Evolutionary conservation across 2,888 invertebrate species (phyloP).

Genomic region (Agonopterix arenella): DNA sequence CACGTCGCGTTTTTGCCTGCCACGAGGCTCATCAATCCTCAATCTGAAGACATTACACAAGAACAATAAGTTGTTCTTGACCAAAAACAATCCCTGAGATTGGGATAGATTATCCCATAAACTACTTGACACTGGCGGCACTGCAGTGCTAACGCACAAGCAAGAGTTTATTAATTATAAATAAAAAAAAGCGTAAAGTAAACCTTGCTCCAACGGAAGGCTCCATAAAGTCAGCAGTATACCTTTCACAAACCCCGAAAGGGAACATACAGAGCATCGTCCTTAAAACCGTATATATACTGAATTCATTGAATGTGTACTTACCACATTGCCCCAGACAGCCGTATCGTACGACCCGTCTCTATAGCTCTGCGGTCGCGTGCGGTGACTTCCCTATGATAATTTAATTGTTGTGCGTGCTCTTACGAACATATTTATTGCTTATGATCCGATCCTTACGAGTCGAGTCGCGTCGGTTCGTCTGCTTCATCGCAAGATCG

Average conservation of each 20-base stretch:
- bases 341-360: slow-evolving; percentile 23
- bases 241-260: background rate
- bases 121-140: too few relatives aligned
- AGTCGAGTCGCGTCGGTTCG: slow-evolving; percentile 12
- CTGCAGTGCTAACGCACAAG: too few relatives aligned
- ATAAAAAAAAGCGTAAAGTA: too few relatives aligned
- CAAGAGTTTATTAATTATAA: too few relatives aligned
- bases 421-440: slow-evolving; percentile 49
- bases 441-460: background rate
- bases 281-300: background rate
- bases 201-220: background rate
- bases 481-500: too few relatives aligned
- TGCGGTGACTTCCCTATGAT: slow-evolving; percentile 70
- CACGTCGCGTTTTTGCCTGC: too few relatives aligned
- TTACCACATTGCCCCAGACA: slow-evolving; percentile 19
- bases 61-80: too few relatives aligned
- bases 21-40: too few relatives aligned
- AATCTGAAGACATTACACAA: too few relatives aligned
- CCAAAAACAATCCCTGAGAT: too few relatives aligned
- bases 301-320: slow-evolving; percentile 1
- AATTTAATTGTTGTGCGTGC: slow-evolving; percentile 74
- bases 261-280: background rate
- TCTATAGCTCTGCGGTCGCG: slow-evolving; percentile 63
- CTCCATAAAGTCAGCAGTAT: background rate
- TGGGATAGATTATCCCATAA: too few relatives aligned